Evolutionary conservation across 2,888 invertebrate genomes (phyloP).

Genomic region (Mantis religiosa): DNA sequence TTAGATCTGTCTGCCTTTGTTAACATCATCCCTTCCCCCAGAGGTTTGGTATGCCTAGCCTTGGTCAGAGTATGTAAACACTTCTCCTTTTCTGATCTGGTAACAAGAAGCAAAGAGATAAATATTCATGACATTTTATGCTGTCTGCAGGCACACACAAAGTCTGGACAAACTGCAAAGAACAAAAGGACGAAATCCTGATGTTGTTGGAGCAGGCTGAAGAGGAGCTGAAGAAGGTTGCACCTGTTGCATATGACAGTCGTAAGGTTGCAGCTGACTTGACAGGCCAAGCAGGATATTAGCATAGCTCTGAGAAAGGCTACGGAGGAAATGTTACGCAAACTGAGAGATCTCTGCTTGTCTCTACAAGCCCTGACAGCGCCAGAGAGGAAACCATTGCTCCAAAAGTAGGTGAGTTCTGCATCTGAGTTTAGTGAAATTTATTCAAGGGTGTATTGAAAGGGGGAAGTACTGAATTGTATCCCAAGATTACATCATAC

Average conservation of each 20-base stretch:
- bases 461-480: no score
- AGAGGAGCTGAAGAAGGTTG: constrained; percentile 62
- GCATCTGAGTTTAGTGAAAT: background rate
- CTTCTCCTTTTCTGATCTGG: no score
- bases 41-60: no score
- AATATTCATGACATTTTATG: no score
- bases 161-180: constrained; percentile 81
- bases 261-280: constrained; percentile 72
- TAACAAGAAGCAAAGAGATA: no score
- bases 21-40: no score
- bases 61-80: no score
- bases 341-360: constrained; percentile 65
- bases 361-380: constrained; percentile 66
- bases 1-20: no score
- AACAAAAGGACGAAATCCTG: constrained; percentile 78
- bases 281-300: constrained; percentile 71
- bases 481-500: no score
- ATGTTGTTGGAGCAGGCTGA: constrained; percentile 78
- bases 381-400: constrained; percentile 62
- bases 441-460: no score
- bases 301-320: constrained; percentile 75
- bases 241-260: constrained; percentile 65
- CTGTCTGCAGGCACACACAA: constrained; percentile 59
- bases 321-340: constrained; percentile 70
- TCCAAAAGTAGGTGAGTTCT: constrained; percentile 61